Base-by-base conservation (phyloP, 2,888 invertebrate species). In the Caenorhabditis uteleia region DNA sequence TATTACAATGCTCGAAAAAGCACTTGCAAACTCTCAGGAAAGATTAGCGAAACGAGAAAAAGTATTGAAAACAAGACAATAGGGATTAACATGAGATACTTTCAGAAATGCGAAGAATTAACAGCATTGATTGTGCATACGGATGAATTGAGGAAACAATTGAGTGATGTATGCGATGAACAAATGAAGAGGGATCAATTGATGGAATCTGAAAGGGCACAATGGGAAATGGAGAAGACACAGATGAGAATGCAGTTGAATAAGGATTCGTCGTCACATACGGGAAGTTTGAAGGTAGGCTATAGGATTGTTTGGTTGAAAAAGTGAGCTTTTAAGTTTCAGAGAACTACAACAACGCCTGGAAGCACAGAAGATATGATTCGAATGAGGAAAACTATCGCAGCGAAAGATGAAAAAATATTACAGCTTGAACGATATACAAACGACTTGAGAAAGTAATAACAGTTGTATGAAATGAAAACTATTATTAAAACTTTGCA, bases 1-100 rank as follows among this genome's bases (percentile, higher is more conserved):
- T 84, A 93, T 93, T 83, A 92, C 92, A 79, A 92, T 94, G 77
- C 87, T 94, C 49, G 93, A 94, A 84, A 91, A 90, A 23, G 93
- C 93, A 53, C 87, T 94, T 67, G 91, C 91, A 53, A 93, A 92
- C 85, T 92, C 93, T 6, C 93, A 93, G 85, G 89, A 90, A 58
- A 92, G 92, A 84, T 91, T 93, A 40, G 90, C 91, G 47, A 71
- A 69, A 40, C 62, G 66, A 16, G 74, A 75, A 33, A 66, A 66
- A 66, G 75, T 75, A 43, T 8, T 56, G 14, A 14, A n/a, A 18
- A 29, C 16, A 40, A 23, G 3, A 42, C 6, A 36, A 10, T 16
- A 36, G 18, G 6, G n/a, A 36, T 10, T 6, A 36, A n/a, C 36
- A 7, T n/a, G 8, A 16, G 6, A 39, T 43, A 8, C 10, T 64